These are phyloP conservation scores for Orchesellides sinensis DNA, from an alignment of 2,888 invertebrate genomes.

Conservation along the genomic window DNA sequence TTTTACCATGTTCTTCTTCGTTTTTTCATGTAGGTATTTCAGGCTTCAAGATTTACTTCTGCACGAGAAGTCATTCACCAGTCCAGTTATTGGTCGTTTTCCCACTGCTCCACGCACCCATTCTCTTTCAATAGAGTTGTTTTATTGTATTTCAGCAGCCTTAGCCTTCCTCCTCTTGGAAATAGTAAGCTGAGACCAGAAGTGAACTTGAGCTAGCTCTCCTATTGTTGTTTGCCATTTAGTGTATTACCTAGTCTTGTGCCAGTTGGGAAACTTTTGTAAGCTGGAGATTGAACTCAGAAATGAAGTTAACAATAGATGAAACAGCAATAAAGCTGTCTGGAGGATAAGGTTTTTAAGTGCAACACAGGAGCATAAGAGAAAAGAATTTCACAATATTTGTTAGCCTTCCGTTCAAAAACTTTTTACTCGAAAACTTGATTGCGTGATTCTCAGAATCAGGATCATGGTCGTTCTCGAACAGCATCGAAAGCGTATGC, in stretches of 20 bases:
- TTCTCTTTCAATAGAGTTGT: conserved; percentile 56
- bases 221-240: background rate
- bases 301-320: conserved; percentile 35
- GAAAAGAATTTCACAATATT: conserved; percentile 32
- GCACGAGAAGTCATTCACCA: conserved; percentile 54
- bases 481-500: too few relatives aligned
- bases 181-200: background rate
- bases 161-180: conserved; percentile 27
- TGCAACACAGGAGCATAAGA: conserved; percentile 18
- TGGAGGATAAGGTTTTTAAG: conserved; percentile 33
- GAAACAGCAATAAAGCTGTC: conserved; percentile 51
- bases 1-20: conserved; percentile 7
- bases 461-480: too few relatives aligned
- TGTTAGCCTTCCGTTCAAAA: too few relatives aligned
- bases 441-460: too few relatives aligned
- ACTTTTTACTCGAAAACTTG: too few relatives aligned
- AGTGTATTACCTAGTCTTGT: conserved; percentile 27
- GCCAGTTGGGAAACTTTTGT: conserved; percentile 30
- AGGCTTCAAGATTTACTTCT: conserved; percentile 40
- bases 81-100: conserved; percentile 45
- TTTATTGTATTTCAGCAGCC: conserved; percentile 58
- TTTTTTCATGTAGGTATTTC: background rate
- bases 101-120: conserved; percentile 45
- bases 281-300: background rate
- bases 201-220: background rate